phyloP scores from a whole-genome alignment of 2,797 vertebrate genomes.

The Naso thynnoides region DNA sequence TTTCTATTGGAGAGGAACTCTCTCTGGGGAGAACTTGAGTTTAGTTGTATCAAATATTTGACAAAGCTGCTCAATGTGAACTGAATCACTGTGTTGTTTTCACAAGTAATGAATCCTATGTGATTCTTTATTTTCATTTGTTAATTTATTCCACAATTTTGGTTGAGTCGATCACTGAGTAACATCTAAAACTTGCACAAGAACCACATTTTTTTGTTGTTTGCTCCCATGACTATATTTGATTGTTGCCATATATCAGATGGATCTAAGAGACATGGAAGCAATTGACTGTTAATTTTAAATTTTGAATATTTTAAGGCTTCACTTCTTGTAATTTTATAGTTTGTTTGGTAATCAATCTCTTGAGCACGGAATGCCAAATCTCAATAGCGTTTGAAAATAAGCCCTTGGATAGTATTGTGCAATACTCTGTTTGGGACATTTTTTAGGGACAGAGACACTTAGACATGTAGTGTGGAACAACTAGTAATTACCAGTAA shows the following conservation, averaged over 20 bases:
- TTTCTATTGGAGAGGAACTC: not conserved
- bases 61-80: slow-evolving; percentile 26
- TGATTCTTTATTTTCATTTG: not conserved
- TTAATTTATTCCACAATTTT: slow-evolving; percentile 18
- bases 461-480: slow-evolving; percentile 37
- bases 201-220: slow-evolving; percentile 14
- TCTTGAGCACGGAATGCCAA: slow-evolving; percentile 11
- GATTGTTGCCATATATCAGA: slow-evolving; percentile 33
- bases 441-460: slow-evolving; percentile 30
- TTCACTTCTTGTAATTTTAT: slow-evolving; percentile 15
- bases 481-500: slow-evolving; percentile 71
- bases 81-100: not conserved
- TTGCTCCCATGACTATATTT: slow-evolving; percentile 33
- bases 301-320: too few species aligned
- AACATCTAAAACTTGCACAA: slow-evolving; percentile 31
- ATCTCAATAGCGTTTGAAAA: slow-evolving; percentile 11
- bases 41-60: slow-evolving; percentile 2
- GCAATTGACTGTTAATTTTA: slow-evolving; percentile 33
- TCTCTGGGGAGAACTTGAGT: slow-evolving; percentile 33
- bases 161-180: slow-evolving; percentile 26
- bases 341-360: not conserved
- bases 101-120: slow-evolving; percentile 13
- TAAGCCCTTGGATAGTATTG: slow-evolving; percentile 10
- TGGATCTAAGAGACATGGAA: slow-evolving; percentile 53
- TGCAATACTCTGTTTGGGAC: slow-evolving; percentile 19